Conservation (phyloP, 1,140 invertebrate species). For the Hydropsyche tenuis region DNA sequence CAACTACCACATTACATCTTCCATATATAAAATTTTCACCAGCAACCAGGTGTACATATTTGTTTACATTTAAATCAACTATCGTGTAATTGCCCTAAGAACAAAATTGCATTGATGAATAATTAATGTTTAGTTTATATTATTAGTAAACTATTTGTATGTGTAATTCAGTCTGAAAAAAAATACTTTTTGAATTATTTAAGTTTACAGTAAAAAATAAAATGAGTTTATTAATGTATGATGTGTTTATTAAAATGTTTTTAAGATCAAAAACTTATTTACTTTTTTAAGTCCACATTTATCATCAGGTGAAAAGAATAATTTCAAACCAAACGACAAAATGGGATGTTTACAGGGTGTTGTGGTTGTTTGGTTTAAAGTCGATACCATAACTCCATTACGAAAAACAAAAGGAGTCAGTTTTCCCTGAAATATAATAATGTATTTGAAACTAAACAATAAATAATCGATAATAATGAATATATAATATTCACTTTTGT, state of each 20-base stretch:
- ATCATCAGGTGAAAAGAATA: not conserved
- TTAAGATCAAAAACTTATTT: not conserved
- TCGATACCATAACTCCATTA: not conserved
- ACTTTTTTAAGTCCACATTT: not conserved
- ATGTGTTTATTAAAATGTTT: too few relatives aligned
- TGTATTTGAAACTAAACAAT: not conserved
- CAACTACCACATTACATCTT: not conserved
- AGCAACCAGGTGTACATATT: not conserved
- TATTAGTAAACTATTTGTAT: too few relatives aligned
- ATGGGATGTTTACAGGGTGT: not conserved
- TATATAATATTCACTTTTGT: not conserved
- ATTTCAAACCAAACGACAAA: not conserved
- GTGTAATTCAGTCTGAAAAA: too few relatives aligned
- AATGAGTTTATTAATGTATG: too few relatives aligned
- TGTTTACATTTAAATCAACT: not conserved
- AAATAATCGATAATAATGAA: not conserved
- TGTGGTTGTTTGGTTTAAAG: not conserved
- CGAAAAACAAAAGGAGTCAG: not conserved
- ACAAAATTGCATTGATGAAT: too few relatives aligned
- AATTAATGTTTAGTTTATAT: too few relatives aligned
- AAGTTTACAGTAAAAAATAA: too few relatives aligned
- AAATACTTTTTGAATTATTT: too few relatives aligned
- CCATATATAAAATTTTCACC: not conserved
- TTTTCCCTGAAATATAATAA: not conserved
- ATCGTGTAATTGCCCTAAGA: not conserved